Evolutionary conservation across 2,888 invertebrate genomes (phyloP).

Genomic region (Drosophila mercatorum): DNA sequence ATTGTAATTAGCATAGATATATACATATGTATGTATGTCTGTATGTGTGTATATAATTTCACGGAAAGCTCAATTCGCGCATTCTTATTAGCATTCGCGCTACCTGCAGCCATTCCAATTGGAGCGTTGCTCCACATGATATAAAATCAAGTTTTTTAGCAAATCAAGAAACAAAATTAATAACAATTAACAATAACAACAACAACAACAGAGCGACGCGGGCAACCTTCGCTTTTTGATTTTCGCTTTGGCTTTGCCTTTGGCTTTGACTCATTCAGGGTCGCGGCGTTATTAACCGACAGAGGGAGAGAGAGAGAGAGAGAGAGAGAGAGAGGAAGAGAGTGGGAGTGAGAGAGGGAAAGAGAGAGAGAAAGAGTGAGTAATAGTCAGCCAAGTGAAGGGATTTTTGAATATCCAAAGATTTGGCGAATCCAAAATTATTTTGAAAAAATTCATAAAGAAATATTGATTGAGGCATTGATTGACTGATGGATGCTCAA

Average conservation of each 20-base stretch:
- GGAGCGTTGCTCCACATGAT: neutral
- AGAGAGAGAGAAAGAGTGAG: neutral
- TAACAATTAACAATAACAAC: slow-evolving; percentile 63
- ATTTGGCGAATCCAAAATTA: neutral
- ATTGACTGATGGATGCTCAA: neutral
- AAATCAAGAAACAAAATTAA: slow-evolving; percentile 34
- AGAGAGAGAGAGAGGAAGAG: neutral
- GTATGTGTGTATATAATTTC: neutral
- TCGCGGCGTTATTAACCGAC: slow-evolving; percentile 34
- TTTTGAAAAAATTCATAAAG: neutral
- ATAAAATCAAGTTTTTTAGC: slow-evolving; percentile 19
- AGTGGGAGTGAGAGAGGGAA: neutral
- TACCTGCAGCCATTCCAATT: slow-evolving; percentile 9
- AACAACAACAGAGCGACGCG: slow-evolving; percentile 26
- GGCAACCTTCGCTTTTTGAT: slow-evolving; percentile 61
- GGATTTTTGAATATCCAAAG: slow-evolving; percentile 2
- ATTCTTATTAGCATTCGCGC: slow-evolving; percentile 3
- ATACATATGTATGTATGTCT: neutral
- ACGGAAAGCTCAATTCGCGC: neutral
- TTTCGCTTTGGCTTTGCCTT: slow-evolving; percentile 55
- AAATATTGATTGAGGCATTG: neutral
- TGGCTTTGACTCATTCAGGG: slow-evolving; percentile 57
- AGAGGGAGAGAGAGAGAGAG: neutral
- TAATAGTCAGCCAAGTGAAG: neutral
- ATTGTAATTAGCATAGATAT: slow-evolving; percentile 7